Conservation (phyloP, 2,888 invertebrate species). For the Euphydryas editha region DNA sequence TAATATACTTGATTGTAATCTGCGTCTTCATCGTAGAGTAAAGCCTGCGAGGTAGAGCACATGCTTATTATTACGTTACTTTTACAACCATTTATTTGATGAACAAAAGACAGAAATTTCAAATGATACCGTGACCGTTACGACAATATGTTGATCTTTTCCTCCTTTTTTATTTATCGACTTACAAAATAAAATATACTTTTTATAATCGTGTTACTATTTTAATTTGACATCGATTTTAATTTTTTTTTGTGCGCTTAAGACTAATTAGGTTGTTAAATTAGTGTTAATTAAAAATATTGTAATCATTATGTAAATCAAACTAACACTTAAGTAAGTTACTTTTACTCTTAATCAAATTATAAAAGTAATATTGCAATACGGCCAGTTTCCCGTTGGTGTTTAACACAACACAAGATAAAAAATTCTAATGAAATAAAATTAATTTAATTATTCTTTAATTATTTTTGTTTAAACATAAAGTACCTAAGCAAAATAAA, state of each 20-base stretch:
- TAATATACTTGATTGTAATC: conserved; percentile 38
- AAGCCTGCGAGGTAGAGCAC: conserved; percentile 1
- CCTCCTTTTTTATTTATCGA: too few species aligned
- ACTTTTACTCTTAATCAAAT: conserved; percentile 4
- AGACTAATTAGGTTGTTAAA: not conserved
- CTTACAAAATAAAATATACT: too few species aligned
- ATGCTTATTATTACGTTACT: not conserved
- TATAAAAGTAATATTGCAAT: not conserved
- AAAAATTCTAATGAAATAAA: not conserved
- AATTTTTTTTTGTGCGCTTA: not conserved
- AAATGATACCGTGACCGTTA: not conserved
- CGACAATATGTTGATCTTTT: too few species aligned
- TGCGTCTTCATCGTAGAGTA: not conserved
- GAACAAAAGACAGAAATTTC: not conserved
- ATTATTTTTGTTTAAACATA: not conserved
- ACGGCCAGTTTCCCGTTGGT: not conserved
- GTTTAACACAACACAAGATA: not conserved
- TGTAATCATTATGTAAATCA: conserved; percentile 8
- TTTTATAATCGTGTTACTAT: too few species aligned
- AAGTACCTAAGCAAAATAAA: not conserved
- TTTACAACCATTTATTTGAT: not conserved
- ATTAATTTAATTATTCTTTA: not conserved
- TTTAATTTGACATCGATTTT: too few species aligned
- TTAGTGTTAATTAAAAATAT: not conserved
- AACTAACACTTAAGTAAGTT: not conserved